Base-by-base conservation (phyloP, 2,888 invertebrate genomes). In the Phortica okadai region DNA sequence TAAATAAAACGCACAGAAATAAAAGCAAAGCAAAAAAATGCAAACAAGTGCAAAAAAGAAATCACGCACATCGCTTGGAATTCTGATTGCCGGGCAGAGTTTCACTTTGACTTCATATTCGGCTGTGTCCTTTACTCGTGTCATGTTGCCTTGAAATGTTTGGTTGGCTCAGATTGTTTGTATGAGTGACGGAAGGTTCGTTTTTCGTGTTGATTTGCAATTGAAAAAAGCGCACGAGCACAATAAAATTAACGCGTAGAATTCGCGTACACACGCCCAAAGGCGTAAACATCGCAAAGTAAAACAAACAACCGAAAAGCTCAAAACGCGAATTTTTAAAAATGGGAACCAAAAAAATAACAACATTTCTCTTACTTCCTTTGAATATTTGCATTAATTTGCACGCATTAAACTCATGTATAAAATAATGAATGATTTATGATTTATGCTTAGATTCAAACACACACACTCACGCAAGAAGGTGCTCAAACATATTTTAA, bases 191-290 rank as follows among this genome's bases (percentile, higher is more conserved):
- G 41, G 66, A 41, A 5, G 10, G 41, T 66, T n/a, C 42, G 16
- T 66, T 5, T 66, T 21, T 72, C 70, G 70, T 72, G 70, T 72
- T 72, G 54, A 72, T 72, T 72, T 72, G 70, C 54, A 72, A 72
- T 72, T 54, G 54, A 72, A 72, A 72, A 54, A 56, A 33, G 6
- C 21, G 70, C 70, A 21, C 62, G 62, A 16, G 21, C 62, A 14
- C 56, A 72, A 41, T 72, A 72, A 72, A 72, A 56, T 72, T 56
- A 72, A 16, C 11, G 54, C 54, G 33, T 62, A 62, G 10, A 42
- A n/a, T 16, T 44, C 6, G 6, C 14, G 44, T 67, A 44, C 41
- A 50, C 16, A 25, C 21, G 62, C 62, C 25, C 21, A 72, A 50
- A 72, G 54, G 54, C 70, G 33, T 33, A 33, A 50, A 44, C 11